Evolutionary conservation across 2,888 invertebrate genomes (phyloP).

Genomic region (Zaprionus lineosus): DNA sequence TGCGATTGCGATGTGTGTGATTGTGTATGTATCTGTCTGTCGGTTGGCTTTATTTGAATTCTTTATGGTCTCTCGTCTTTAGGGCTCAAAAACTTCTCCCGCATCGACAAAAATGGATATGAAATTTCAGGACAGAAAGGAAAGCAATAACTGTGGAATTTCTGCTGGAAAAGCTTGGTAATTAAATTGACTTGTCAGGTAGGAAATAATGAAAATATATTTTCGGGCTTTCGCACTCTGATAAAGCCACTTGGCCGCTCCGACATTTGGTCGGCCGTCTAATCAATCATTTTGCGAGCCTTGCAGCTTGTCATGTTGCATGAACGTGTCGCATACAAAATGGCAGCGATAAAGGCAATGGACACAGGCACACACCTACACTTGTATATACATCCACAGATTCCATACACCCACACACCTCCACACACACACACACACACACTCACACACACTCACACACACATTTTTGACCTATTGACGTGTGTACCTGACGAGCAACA

Average conservation of each 20-base stretch:
- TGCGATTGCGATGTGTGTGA: neutral
- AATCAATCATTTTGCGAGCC: conserved; percentile 40
- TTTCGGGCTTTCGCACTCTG: conserved; percentile 6
- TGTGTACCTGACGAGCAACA: too few relatives aligned
- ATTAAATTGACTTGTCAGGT: conserved; percentile 34
- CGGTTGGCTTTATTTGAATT: conserved; percentile 30
- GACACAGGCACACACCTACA: conserved; percentile 1
- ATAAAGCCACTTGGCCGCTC: conserved; percentile 33
- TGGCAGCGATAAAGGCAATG: conserved; percentile 42
- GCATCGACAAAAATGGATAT: neutral
- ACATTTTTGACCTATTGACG: too few relatives aligned
- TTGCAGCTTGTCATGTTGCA: conserved; percentile 40
- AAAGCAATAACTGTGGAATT: too few relatives aligned
- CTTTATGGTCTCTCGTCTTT: too few relatives aligned
- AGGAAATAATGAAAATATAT: conserved; percentile 27
- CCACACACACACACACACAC: conserved; percentile 12
- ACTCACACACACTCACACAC: neutral
- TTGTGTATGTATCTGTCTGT: neutral
- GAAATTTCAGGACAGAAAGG: conserved; percentile 29
- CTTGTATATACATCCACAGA: conserved; percentile 9
- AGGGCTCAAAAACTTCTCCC: too few relatives aligned
- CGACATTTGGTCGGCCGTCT: conserved; percentile 23
- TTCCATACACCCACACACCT: conserved; percentile 8
- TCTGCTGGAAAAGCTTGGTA: conserved; percentile 30
- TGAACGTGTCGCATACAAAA: conserved; percentile 33